phyloP scores from a whole-genome alignment of 2,888 invertebrate species.

The Philopedon plagiatum region DNA sequence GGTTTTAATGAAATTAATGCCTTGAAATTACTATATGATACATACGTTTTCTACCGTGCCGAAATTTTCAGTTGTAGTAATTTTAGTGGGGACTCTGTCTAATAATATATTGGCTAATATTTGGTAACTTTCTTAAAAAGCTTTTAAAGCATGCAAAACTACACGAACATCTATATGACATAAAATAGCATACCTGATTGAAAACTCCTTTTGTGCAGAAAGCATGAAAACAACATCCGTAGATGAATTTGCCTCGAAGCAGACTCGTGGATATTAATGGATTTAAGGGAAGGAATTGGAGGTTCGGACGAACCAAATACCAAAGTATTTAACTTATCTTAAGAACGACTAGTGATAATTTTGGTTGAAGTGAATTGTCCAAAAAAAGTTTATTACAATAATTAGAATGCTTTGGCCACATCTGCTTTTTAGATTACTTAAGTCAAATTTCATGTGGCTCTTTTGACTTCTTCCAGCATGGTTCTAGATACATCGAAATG shows the following conservation, averaged over 20 bases:
- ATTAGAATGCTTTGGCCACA: not conserved
- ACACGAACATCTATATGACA: conserved; percentile 48
- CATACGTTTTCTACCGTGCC: too few species aligned
- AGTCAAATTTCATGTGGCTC: too few species aligned
- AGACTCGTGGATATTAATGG: conserved; percentile 46
- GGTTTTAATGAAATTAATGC: too few species aligned
- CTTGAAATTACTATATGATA: too few species aligned
- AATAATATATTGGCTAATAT: not conserved
- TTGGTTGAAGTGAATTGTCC: not conserved
- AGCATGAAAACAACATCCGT: conserved; percentile 59
- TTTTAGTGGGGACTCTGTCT: too few species aligned
- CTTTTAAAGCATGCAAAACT: conserved; percentile 52
- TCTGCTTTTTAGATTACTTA: not conserved
- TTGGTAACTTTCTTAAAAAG: conserved; percentile 17
- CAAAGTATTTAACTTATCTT: not conserved
- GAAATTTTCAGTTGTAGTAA: too few species aligned
- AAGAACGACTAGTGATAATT: not conserved
- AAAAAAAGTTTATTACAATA: too few species aligned
- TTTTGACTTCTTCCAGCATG: too few species aligned
- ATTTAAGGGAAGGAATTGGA: conserved; percentile 19
- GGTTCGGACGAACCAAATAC: conserved; percentile 25
- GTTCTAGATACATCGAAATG: too few species aligned
- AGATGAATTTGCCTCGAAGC: conserved; percentile 60
- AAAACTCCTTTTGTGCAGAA: conserved; percentile 55
- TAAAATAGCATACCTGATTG: conserved; percentile 58